A percentile compares a stretch with the other conserved stretches of the same genome.
Evolutionary conservation across 2,113 vertebrate genomes (phyloP).

Genomic region (human): GRCh38 chr6:30184501-30185000

Average conservation of each 20-base stretch:
- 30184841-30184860: not conserved
- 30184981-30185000: not conserved
- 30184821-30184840: not conserved
- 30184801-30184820: not conserved
- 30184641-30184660: not conserved
- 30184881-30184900: not conserved
- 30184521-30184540: not conserved
- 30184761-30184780: not conserved
- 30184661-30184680: not conserved
- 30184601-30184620: not conserved
- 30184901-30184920: not conserved
- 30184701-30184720: not conserved
- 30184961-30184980: not conserved
- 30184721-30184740: not conserved
- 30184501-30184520: not conserved
- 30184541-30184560: not conserved
- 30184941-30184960: not conserved
- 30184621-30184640: not conserved
- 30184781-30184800: not conserved
- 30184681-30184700: not conserved
- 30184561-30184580: conserved; percentile 26
- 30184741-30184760: not conserved
- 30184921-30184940: not conserved
- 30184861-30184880: too few relatives aligned
- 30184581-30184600: not conserved